Base-by-base conservation (phyloP, 2,113 vertebrate species). In the Xiphophorus maculatus region DNA sequence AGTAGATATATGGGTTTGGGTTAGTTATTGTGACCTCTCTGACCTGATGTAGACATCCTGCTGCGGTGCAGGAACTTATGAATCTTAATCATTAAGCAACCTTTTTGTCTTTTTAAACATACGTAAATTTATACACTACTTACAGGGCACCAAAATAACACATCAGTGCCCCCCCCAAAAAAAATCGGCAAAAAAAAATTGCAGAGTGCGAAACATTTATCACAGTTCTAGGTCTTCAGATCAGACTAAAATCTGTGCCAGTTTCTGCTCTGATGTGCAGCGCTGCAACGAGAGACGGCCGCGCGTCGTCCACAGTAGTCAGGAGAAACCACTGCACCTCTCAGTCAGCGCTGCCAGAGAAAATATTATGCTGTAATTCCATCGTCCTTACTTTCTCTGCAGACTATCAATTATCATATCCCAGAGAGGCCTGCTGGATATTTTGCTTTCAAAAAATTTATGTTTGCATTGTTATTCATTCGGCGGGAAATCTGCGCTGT, bases 301-400 rank as follows among this genome's bases (percentile, higher is more conserved):
- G 78, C 61, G 54, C 33, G 15, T 71, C 1, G 40, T 58, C 65
- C 61, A 0, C 69, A 77, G 76, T 69, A 66, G 69, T 22, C 42
- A 40, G n/a, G 27, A 64, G 29, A 80, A 87, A 74, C 81, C 74
- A 29, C 69, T 63, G 44, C 0, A 22, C 54, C 54, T 68, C 70
- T 65, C 63, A 48, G n/a, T 30, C 65, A 4, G 19, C 54, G 70
- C 82, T 82, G 82, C 85, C 86, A 87, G 76, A 87, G 30, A 90
- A 32, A 87, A 89, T 80, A 85, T 86, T 84, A 73, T 83, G 71
- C 48, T 81, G 67, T 85, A 87, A 87, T 72, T 66, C 27, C 64
- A 84, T 84, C 79, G 81, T 74, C 83, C 30, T 63, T 17, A 33
- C 58, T 79, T 74, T 85, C 76, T 80, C n/a, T 30, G 37, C 67